phyloP scores from a whole-genome alignment of 2,888 invertebrate species.

The Hydropsyche betteni region DNA sequence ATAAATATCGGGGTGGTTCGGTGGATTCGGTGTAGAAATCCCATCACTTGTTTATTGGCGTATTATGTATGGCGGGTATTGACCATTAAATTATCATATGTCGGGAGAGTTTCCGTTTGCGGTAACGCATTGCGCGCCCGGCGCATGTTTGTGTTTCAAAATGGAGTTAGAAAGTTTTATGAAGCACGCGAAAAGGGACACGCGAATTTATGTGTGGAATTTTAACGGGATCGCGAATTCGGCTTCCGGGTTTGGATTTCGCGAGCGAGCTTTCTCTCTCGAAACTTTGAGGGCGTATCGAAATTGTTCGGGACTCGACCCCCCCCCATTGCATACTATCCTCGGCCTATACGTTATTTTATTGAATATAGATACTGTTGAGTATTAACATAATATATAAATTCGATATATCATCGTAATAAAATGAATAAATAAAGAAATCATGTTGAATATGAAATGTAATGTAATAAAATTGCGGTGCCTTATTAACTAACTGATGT shows the following conservation, averaged over 20 bases:
- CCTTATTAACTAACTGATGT: no score
- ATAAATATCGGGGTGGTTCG: not conserved
- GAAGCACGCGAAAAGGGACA: constrained; percentile 36
- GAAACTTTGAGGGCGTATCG: constrained; percentile 2
- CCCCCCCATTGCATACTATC: no score
- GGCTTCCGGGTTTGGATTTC: constrained; percentile 10
- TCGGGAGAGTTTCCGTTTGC: constrained; percentile 44
- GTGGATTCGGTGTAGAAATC: constrained; percentile 39
- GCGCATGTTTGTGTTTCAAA: constrained; percentile 39
- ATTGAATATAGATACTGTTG: no score
- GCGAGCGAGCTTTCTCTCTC: not conserved
- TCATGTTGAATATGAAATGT: no score
- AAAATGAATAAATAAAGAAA: no score
- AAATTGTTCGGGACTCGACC: constrained; percentile 1
- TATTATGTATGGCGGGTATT: constrained; percentile 50
- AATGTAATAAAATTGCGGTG: no score
- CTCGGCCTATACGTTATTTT: no score
- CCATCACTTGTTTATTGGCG: constrained; percentile 50
- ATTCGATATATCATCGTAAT: no score
- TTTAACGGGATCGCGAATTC: constrained; percentile 26
- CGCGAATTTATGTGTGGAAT: constrained; percentile 33
- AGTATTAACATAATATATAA: no score
- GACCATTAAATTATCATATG: constrained; percentile 52
- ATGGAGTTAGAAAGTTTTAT: constrained; percentile 46
- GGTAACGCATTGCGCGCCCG: constrained; percentile 38